These are phyloP conservation scores for Caenorhabditis sp. DNA, from an alignment of 2,888 invertebrate genomes.

Conservation along the genomic window DNA sequence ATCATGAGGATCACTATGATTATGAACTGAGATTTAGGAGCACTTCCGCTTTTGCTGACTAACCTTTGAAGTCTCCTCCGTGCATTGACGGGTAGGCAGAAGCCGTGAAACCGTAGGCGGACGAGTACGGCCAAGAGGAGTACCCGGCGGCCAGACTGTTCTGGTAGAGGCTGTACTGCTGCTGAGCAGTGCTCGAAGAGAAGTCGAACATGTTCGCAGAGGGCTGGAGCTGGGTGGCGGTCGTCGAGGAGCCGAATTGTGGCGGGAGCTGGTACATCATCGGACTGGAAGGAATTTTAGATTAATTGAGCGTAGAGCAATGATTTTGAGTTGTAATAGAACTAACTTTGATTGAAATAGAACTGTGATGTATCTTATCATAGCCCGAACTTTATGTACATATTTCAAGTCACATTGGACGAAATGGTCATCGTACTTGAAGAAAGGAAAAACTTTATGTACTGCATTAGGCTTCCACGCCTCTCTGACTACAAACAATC, in stretches of 20 bases:
- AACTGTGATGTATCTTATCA: no score
- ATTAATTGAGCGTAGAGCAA: no score
- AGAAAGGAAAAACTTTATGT: no score
- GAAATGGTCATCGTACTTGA: no score
- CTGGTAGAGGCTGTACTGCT: slow-evolving; percentile 3
- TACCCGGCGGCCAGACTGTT: background rate
- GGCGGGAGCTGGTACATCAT: slow-evolving; percentile 11
- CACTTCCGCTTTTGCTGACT: background rate
- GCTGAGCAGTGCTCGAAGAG: slow-evolving; percentile 19
- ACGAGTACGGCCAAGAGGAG: background rate
- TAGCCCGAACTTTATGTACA: no score
- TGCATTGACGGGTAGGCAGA: background rate
- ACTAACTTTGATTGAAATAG: no score
- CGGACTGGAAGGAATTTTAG: slow-evolving; percentile 19
- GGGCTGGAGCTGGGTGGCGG: slow-evolving; percentile 9
- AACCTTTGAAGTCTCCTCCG: slow-evolving; percentile 1
- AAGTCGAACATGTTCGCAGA: slow-evolving; percentile 23
- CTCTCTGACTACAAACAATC: background rate
- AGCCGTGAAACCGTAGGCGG: background rate
- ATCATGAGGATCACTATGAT: no score
- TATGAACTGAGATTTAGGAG: background rate
- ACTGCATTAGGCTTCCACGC: no score
- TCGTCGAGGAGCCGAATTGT: background rate
- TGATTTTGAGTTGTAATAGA: no score
- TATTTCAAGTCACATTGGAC: no score